A percentile compares a stretch with the other conserved stretches of the same genome.
Evolutionary conservation across 2,797 vertebrate genomes (phyloP).

Genomic region (Micromesistius poutassou): DNA sequence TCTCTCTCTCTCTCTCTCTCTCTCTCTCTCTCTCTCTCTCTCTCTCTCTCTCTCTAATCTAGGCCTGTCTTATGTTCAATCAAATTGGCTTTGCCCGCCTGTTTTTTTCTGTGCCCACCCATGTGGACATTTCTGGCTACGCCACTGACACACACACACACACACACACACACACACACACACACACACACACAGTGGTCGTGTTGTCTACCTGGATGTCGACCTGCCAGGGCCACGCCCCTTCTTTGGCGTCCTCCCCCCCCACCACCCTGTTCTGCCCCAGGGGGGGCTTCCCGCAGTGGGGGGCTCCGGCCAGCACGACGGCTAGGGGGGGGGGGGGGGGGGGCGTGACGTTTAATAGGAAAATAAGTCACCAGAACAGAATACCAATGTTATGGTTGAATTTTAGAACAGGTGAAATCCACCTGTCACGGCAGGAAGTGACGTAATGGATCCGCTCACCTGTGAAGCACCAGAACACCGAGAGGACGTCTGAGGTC

Average conservation of each 20-base stretch:
- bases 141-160: too few species aligned
- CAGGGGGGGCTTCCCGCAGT: slow-evolving; percentile 63
- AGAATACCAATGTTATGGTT: not conserved
- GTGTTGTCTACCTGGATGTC: slow-evolving; percentile 65
- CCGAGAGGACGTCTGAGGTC: not conserved
- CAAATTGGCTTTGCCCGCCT: too few species aligned
- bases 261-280: slow-evolving; percentile 70
- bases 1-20: too few species aligned
- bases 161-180: too few species aligned
- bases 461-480: slow-evolving; percentile 52
- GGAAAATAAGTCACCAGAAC: too few species aligned
- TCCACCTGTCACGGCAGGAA: not conserved
- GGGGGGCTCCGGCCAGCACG: slow-evolving; percentile 12
- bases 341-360: too few species aligned
- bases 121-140: too few species aligned
- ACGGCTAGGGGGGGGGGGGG: not conserved
- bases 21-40: too few species aligned
- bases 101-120: too few species aligned
- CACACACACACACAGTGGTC: not conserved
- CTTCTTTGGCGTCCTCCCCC: slow-evolving; percentile 47
- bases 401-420: not conserved
- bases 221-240: slow-evolving; percentile 79
- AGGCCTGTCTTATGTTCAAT: too few species aligned
- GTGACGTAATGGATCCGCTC: slow-evolving; percentile 23
- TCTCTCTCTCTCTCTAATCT: too few species aligned